These are phyloP conservation scores for Drosophila barbarae DNA, from an alignment of 2,888 invertebrate species.

Conservation along the genomic window DNA sequence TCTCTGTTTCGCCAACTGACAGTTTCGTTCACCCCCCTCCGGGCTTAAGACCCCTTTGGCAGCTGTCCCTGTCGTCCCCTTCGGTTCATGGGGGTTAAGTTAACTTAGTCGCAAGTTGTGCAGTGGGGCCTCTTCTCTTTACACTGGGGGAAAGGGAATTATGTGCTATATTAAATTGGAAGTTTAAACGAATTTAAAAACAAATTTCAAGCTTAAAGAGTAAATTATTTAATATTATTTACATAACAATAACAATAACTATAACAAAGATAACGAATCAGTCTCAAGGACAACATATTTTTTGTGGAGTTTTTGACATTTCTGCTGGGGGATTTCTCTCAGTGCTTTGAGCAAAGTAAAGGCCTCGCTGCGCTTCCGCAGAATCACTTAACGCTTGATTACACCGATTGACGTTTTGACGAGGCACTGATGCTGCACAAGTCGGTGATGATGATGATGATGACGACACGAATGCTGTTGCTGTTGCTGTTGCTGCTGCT, in stretches of 20 bases:
- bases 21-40: conserved; percentile 5
- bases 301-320: no score
- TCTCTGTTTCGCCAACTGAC: conserved; percentile 19
- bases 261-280: no score
- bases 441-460: conserved; percentile 60
- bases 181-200: no score
- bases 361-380: conserved; percentile 67
- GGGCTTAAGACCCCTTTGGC: conserved; percentile 19
- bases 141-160: neutral
- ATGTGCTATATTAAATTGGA: neutral
- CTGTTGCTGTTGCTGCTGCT: conserved; percentile 18
- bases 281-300: no score
- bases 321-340: neutral
- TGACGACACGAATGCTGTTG: conserved; percentile 41
- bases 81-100: conserved; percentile 28
- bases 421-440: conserved; percentile 73
- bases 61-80: conserved; percentile 12
- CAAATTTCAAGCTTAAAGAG: no score
- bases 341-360: conserved; percentile 25
- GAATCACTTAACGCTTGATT: conserved; percentile 78
- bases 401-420: conserved; percentile 76
- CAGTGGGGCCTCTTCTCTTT: conserved; percentile 1
- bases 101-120: conserved; percentile 30
- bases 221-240: no score
- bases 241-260: no score